phyloP scores from a whole-genome alignment of 2,888 invertebrate genomes.

The Mamestra brassicae region DNA sequence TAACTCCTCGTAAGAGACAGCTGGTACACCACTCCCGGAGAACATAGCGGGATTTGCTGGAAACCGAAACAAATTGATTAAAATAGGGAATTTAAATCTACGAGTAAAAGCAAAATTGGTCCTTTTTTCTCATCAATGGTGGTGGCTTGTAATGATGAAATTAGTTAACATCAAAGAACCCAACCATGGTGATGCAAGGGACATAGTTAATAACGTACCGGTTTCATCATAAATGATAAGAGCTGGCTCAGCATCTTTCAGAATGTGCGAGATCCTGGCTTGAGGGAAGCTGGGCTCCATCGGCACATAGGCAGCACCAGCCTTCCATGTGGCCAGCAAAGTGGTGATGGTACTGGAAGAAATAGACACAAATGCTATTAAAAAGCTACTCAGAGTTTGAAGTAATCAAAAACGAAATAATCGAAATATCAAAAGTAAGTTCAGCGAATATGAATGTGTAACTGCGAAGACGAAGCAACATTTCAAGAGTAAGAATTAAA shows the following conservation, averaged over 20 bases:
- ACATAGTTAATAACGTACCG: slow-evolving; percentile 78
- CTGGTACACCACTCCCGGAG: slow-evolving; percentile 77
- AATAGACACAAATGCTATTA: background rate
- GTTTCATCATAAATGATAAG: slow-evolving; percentile 93
- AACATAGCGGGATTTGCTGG: slow-evolving; percentile 85
- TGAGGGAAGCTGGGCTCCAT: slow-evolving; percentile 94
- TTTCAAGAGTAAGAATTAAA: too few species aligned
- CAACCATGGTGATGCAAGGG: background rate
- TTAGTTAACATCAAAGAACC: background rate
- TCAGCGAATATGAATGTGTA: too few species aligned
- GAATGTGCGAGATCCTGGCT: slow-evolving; percentile 94
- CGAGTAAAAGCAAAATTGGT: background rate
- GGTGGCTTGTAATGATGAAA: too few species aligned
- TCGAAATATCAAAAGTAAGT: too few species aligned
- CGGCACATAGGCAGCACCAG: slow-evolving; percentile 96
- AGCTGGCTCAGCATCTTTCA: slow-evolving; percentile 94
- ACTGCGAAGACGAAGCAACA: too few species aligned
- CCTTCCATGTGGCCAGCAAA: slow-evolving; percentile 94
- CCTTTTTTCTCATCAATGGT: too few species aligned
- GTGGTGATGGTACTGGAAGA: slow-evolving; percentile 89
- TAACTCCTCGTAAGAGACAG: slow-evolving; percentile 89
- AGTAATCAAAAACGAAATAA: too few species aligned
- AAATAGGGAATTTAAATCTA: background rate
- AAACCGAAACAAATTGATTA: too few species aligned
- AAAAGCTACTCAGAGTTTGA: too few species aligned